Evolutionary conservation across 1,140 invertebrate genomes (phyloP).

Genomic region (Trachymyrmex cornetzi): DNA sequence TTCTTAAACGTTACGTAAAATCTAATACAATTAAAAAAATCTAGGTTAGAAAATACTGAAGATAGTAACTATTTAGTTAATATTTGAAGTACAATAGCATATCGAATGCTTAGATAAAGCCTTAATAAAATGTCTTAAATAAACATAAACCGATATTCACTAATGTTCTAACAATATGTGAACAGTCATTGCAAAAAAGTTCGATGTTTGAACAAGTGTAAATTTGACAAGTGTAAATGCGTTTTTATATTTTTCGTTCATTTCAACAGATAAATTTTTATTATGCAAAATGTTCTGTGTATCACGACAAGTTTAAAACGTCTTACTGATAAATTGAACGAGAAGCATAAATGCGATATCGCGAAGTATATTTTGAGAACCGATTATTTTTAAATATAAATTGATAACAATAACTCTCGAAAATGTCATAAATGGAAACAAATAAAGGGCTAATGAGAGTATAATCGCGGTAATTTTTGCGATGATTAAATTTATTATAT

Average conservation of each 20-base stretch:
- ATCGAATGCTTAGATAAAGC: not conserved
- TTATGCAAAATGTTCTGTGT: not conserved
- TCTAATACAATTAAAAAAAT: not conserved
- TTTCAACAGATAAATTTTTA: not conserved
- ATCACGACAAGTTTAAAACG: slow-evolving; percentile 3
- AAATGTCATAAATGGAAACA: too few relatives aligned
- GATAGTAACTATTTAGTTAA: not conserved
- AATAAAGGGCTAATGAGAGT: too few relatives aligned
- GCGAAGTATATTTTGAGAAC: not conserved
- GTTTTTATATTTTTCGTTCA: slow-evolving; percentile 13
- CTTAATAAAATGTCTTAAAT: slow-evolving; percentile 11
- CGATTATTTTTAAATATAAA: slow-evolving; percentile 43
- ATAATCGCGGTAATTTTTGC: too few relatives aligned
- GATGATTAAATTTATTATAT: too few relatives aligned
- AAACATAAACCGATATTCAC: not conserved
- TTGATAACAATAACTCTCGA: too few relatives aligned
- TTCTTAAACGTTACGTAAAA: slow-evolving; percentile 8
- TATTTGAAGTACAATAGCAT: slow-evolving; percentile 1
- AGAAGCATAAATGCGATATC: slow-evolving; percentile 4
- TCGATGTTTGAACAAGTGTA: slow-evolving; percentile 14
- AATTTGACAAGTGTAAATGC: slow-evolving; percentile 1
- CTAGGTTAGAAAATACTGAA: not conserved
- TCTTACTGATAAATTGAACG: slow-evolving; percentile 20
- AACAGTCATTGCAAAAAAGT: not conserved
- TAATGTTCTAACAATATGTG: not conserved